Evolutionary conservation across 2,888 invertebrate genomes (phyloP), one percentile per base, ranked within the genome.

Genomic region (Tineola bisselliella): DNA sequence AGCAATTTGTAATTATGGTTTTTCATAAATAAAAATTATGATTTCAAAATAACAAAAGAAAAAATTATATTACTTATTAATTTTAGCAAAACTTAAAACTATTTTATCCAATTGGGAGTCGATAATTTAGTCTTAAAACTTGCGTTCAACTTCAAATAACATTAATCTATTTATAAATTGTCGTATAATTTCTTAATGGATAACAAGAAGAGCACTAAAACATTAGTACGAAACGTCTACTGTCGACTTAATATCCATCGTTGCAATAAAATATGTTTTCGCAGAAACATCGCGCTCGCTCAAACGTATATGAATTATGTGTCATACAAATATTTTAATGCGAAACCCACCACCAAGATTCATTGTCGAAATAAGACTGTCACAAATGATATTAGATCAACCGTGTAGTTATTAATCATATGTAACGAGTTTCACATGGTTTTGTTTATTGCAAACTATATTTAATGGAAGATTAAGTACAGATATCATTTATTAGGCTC

Each of bases 321-420:
- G 75, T 70, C 76, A 69, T 65, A 70, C 69, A 78, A 81, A 72
- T 76, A 82, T 82, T 81, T 81, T 79, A 80, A 82, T 81, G 78
- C 70, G 68, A 67, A 69, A 66, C 64, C 67, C 64, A 66, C 67
- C 60, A 62, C 66, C 64, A 72, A 79, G 80, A 81, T 79, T 68
- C 67, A 81, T 79, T 66, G 70, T 61, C 61, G 8, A 58, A 58
- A 58, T 58, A 33, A 58, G 58, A 58, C 58, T 48, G 52, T 19
- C 58, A 60, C 19, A 62, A 64, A 62, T 63, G 38, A 48, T 19
- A 62, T 56, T 57, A 62, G 62, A 61, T 63, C 62, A 62, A 64
- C 59, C 31, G 48, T 43, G 15, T 52, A 11, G 56, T 60, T 67
- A 76, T 76, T 70, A 67, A 68, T 76, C 75, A 74, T 68, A 60